Percentiles rank a stretch among this genome's conserved stretches.
Conservation (phyloP, 2,797 vertebrate genomes). For the Pangasius djambal region DNA sequence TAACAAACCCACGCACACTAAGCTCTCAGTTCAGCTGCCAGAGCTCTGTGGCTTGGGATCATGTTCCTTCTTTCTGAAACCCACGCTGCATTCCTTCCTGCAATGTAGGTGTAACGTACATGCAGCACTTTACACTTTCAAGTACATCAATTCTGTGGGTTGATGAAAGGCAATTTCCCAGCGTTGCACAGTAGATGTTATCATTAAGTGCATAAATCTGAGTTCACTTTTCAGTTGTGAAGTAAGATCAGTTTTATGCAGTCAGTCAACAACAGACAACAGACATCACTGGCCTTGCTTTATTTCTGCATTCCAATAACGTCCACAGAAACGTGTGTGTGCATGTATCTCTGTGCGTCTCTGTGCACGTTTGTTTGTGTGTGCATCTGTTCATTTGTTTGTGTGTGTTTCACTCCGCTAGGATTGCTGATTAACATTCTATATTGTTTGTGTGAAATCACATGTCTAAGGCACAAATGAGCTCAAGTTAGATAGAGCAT, state of each 20-base stretch:
- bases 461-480: not conserved
- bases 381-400: not conserved
- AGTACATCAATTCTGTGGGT: slow-evolving; percentile 9
- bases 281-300: slow-evolving; percentile 12
- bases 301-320: not conserved
- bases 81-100: slow-evolving; percentile 42
- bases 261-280: not conserved
- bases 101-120: slow-evolving; percentile 5
- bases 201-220: not conserved
- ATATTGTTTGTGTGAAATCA: not conserved
- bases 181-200: not conserved
- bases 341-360: not conserved
- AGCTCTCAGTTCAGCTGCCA: not conserved
- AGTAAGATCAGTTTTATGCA: not conserved
- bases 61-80: slow-evolving; percentile 7
- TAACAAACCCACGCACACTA: slow-evolving; percentile 11
- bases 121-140: slow-evolving; percentile 9
- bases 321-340: not conserved
- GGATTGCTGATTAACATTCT: not conserved
- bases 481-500: not conserved
- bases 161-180: not conserved
- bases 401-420: not conserved
- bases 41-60: slow-evolving; percentile 19
- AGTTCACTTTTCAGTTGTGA: not conserved
- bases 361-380: not conserved